Percentiles rank a stretch among this genome's conserved stretches.
Evolutionary conservation across 2,113 vertebrate genomes (phyloP).

Genomic region (Cyrtonyx montezumae): DNA sequence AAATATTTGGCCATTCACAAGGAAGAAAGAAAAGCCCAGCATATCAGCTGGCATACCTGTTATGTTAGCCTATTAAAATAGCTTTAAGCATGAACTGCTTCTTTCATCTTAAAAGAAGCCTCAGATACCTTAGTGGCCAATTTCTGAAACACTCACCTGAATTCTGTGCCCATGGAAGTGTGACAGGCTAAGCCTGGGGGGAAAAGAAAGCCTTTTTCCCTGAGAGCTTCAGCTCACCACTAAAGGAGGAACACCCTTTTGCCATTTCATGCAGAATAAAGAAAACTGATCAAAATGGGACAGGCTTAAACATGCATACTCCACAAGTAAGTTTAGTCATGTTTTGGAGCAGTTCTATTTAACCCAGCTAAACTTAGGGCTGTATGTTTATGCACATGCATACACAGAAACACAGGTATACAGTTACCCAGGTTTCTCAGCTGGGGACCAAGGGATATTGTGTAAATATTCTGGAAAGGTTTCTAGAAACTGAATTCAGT

Average conservation of each 20-base stretch:
- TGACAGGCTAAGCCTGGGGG: background rate
- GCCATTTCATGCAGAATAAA: background rate
- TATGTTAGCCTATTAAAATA: background rate
- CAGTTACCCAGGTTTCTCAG: background rate
- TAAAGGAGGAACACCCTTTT: background rate
- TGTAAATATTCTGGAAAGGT: slow-evolving; percentile 16
- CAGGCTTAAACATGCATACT: background rate
- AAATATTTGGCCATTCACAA: background rate
- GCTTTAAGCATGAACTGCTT: background rate
- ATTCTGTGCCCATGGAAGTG: background rate
- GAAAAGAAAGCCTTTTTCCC: background rate
- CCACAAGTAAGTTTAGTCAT: background rate
- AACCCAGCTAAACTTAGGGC: background rate
- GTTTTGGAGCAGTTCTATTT: background rate
- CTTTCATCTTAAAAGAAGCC: background rate
- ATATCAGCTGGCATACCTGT: background rate
- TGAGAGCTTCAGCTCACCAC: rapidly evolving
- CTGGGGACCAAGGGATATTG: background rate
- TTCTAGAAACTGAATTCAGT: background rate
- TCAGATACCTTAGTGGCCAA: background rate
- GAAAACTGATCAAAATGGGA: background rate
- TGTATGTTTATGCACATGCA: rapidly evolving
- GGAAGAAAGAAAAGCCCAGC: background rate
- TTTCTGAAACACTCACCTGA: background rate
- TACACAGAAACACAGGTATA: background rate